These are phyloP conservation scores for Morpho helenor DNA, from an alignment of 2,888 invertebrate genomes.

Conservation along the genomic window DNA sequence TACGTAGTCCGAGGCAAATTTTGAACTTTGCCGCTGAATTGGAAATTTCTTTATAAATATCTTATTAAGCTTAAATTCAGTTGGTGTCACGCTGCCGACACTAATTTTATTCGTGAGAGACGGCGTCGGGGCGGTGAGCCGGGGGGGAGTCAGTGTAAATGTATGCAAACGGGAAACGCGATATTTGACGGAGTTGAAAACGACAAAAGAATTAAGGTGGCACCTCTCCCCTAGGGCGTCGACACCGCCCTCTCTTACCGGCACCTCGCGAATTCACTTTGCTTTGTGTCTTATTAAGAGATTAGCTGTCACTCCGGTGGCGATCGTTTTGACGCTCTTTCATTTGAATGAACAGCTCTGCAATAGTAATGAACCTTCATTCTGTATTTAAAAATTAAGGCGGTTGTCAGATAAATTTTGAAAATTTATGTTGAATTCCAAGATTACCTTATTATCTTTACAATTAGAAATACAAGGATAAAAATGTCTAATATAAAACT, in stretches of 20 bases:
- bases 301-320: conserved; percentile 54
- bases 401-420: background rate
- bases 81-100: conserved; percentile 78
- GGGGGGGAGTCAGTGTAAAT: conserved; percentile 58
- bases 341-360: conserved; percentile 36
- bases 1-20: conserved; percentile 73
- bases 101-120: conserved; percentile 77
- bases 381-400: conserved; percentile 12
- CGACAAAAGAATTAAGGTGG: conserved; percentile 74
- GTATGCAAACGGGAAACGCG: conserved; percentile 74
- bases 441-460: no score
- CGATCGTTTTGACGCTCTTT: conserved; percentile 40
- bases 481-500: no score
- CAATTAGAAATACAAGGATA: no score
- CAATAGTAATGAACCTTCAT: conserved; percentile 20
- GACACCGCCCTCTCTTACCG: conserved; percentile 36
- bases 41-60: conserved; percentile 79
- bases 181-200: conserved; percentile 75
- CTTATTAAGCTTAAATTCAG: conserved; percentile 78
- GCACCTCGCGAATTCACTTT: conserved; percentile 62
- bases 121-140: conserved; percentile 52
- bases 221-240: conserved; percentile 29
- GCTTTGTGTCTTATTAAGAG: conserved; percentile 57
- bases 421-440: no score
- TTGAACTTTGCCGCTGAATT: conserved; percentile 78